Evolutionary conservation across 2,888 invertebrate species (phyloP), one percentile per base, ranked within the genome.

Genomic region (Lampropteryx suffumata): DNA sequence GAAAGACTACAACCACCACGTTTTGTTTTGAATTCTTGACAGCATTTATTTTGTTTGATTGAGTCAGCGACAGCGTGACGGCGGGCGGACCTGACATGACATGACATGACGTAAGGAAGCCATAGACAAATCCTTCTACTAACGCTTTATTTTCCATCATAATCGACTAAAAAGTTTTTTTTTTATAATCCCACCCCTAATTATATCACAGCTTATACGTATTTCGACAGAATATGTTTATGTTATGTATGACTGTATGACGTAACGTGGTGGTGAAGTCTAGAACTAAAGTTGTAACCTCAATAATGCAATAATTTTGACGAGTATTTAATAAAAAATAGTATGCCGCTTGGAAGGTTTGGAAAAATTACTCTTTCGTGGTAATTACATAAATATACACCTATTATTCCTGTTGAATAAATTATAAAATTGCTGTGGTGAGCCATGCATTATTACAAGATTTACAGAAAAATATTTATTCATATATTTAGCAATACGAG

Each of bases 311-410:
- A 26, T 57, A 48, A 57, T 65, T 51, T 51, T 44, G 27, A 24
- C 12, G 26, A 28, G 27, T 71, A 67, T 35, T 69, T 59, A 63
- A 52, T 67, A 68, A 68, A 67, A 51, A 65, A 67, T 86, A 90
- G 79, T 84, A 92, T 92, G 92, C 88, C 82, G 84, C 85, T 91
- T 77, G 87, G 88, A 76, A 91, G 79, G 73, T 89, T 91, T 69
- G 88, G 90, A 69, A 90, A 84, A 84, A 90, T 91, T 71, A 84
- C 85, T 62, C 69, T 90, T 64, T 87, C 88, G 72, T 91, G 90
- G 90, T 90, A 88, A 89, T 71, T 83, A 81, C 64, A 65, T 71
- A 36, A 57, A 69, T 69, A 67, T 76, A 71, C 63, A 66, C 65
- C 67, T 62, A 2, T 17, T 37, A 70, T 59, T 67, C 43, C 48